Conservation (phyloP, 23 tunicate genomes). For the Diplosoma virens region DNA sequence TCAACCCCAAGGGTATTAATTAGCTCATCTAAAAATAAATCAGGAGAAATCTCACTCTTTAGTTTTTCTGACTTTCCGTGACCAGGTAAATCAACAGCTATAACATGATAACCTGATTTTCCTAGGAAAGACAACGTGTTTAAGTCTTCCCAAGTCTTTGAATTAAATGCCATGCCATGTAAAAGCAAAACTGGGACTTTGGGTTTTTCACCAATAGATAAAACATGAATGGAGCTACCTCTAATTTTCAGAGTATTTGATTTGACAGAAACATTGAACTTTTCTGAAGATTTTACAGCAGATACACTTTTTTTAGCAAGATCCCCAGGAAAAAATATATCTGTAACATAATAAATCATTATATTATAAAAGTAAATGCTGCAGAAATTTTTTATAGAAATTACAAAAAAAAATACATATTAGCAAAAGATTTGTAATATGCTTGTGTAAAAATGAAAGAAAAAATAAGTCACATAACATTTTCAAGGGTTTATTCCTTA, state of each 20-base stretch:
- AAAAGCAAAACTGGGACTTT: constrained; percentile 45
- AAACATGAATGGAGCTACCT: background rate
- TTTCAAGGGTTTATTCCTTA: too few relatives aligned
- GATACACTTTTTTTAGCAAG: background rate
- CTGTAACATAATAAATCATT: too few relatives aligned
- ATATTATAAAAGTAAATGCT: too few relatives aligned
- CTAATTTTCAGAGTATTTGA: background rate
- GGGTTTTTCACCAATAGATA: background rate
- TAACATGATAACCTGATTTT: constrained; percentile 34
- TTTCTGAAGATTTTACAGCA: background rate
- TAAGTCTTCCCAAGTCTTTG: constrained; percentile 57
- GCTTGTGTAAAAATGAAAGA: too few relatives aligned
- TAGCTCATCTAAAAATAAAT: constrained; percentile 21
- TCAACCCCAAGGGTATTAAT: background rate
- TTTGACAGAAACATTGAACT: background rate
- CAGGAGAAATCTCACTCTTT: background rate
- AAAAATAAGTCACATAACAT: too few relatives aligned
- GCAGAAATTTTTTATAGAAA: too few relatives aligned
- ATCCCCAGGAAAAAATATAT: background rate
- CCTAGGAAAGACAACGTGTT: constrained; percentile 37
- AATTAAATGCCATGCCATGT: constrained; percentile 73
- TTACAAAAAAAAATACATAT: too few relatives aligned
- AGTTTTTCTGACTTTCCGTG: constrained; percentile 44
- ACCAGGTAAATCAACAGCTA: constrained; percentile 89
- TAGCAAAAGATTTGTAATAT: too few relatives aligned